Base-by-base conservation (phyloP, 2,797 vertebrate genomes). In the Oryzias dopingdopingensis region DNA sequence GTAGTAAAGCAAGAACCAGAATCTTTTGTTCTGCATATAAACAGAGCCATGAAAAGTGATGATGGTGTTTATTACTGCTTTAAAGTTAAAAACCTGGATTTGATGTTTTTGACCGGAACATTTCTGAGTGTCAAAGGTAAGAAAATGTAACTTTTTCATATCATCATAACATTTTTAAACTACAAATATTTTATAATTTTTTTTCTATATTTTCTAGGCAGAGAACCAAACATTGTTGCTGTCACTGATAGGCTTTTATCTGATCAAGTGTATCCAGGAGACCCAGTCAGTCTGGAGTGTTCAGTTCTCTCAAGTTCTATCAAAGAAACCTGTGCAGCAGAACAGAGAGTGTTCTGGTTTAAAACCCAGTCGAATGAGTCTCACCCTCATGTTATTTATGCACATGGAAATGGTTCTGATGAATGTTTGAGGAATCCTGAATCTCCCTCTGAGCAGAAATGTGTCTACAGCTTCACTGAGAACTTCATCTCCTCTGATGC, bases 291-390 rank as follows among this genome's bases (percentile, higher is more conserved):
- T 59, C 62, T 80, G 1, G 46, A 2, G 15, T 86, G 81, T 70
- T 76, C 15, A 0, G 32, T 86, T 51, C 43, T 49, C 32, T 54
- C 5, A 1, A 53, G 41, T 12, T 32, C 29, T 12, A 43, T 20
- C 14, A 42, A 55, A 41, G 42, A 45, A 22, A 51, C 3, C 42
- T 81, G 83, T 63, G 52, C 59, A 44, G 47, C 15, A 45, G 72
- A 67, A 62, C 54, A 44, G 46, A 53, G 3, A 0, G 70, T 82
- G 42, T 69, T 22, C 20, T 80, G 72, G 76, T 46, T 81, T 58
- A 74, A 51, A 79, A 16, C 64, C 26, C 54, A 46, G 62, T 26
- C 42, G 17, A 51, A 51, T 17, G n/a, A 13, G 3, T 68, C 48
- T 20, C 49, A 14, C 51, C 63, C 64, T 5, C 40, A 17, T 20